phyloP scores from a whole-genome alignment of 2,888 invertebrate genomes.

The Crepidodera aurea region DNA sequence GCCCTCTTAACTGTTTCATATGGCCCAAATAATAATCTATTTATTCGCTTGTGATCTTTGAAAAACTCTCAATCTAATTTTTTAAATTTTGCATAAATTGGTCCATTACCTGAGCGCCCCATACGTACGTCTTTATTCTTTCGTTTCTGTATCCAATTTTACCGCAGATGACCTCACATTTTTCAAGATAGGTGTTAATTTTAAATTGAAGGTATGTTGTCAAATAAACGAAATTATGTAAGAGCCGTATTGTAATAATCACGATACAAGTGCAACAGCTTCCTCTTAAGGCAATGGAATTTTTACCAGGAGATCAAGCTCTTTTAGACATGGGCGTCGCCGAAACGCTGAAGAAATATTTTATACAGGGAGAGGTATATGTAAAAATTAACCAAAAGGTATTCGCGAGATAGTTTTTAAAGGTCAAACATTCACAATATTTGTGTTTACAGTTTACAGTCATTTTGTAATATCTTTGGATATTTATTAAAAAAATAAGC shows the following conservation, averaged over 20 bases:
- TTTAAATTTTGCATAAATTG: too few species aligned
- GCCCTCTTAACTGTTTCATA: too few species aligned
- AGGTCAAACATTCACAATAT: too few species aligned
- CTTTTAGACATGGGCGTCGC: conserved; percentile 9
- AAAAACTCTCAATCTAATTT: too few species aligned
- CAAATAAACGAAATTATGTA: conserved; percentile 17
- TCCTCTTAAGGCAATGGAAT: conserved; percentile 22
- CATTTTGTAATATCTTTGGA: too few species aligned
- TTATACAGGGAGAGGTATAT: not conserved
- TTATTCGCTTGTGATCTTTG: too few species aligned
- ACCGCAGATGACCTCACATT: conserved; percentile 16
- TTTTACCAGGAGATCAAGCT: conserved; percentile 12
- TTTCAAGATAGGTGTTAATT: conserved; percentile 24
- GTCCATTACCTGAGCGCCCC: too few species aligned
- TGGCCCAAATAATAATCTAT: too few species aligned
- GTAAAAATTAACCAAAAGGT: not conserved
- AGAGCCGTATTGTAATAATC: conserved; percentile 8
- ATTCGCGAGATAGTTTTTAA: too few species aligned
- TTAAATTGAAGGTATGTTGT: conserved; percentile 22
- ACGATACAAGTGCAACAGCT: conserved; percentile 14
- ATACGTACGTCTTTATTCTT: not conserved
- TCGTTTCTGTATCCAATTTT: not conserved
- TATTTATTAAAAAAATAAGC: too few species aligned
- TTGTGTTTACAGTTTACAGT: too few species aligned
- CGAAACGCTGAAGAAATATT: not conserved